Evolutionary conservation across 2,797 vertebrate species (phyloP).

Genomic region (Apogon hyalosoma): DNA sequence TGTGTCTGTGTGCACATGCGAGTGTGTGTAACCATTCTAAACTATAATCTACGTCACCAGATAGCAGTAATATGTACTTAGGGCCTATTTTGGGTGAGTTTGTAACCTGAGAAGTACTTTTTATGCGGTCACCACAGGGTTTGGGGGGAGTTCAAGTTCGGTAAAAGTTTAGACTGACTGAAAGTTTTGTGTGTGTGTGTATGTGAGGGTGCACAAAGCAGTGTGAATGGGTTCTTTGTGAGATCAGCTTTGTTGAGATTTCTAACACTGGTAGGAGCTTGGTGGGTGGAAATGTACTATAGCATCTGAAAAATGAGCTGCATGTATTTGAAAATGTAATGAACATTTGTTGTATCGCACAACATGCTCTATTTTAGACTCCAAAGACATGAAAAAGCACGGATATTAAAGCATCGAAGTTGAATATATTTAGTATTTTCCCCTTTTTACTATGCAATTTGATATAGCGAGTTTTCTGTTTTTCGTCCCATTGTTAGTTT

Average conservation of each 20-base stretch:
- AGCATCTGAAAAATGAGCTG: slow-evolving; percentile 40
- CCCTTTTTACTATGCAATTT: background rate
- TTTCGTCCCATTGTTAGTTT: background rate
- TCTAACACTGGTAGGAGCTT: slow-evolving; percentile 42
- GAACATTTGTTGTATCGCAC: slow-evolving; percentile 27
- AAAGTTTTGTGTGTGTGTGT: slow-evolving; percentile 24
- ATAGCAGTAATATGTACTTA: slow-evolving; percentile 78
- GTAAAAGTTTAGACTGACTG: slow-evolving; percentile 70
- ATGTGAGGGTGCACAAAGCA: slow-evolving; percentile 15
- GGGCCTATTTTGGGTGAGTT: slow-evolving; percentile 74
- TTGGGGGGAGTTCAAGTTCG: slow-evolving; percentile 73
- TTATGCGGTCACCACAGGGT: slow-evolving; percentile 72
- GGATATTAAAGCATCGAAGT: slow-evolving; percentile 24
- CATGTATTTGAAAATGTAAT: slow-evolving; percentile 47
- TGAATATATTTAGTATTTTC: background rate
- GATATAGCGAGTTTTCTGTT: background rate
- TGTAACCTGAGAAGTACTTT: slow-evolving; percentile 78
- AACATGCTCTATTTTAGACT: slow-evolving; percentile 7
- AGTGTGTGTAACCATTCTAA: slow-evolving; percentile 58
- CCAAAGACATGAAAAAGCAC: slow-evolving; percentile 4
- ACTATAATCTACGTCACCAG: slow-evolving; percentile 76
- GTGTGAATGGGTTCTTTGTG: slow-evolving; percentile 74
- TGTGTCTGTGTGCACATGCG: slow-evolving; percentile 27
- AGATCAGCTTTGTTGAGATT: slow-evolving; percentile 45
- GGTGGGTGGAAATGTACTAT: slow-evolving; percentile 53